These are phyloP conservation scores for Lophius piscatorius DNA, from an alignment of 2,113 vertebrate species.

Conservation along the genomic window DNA sequence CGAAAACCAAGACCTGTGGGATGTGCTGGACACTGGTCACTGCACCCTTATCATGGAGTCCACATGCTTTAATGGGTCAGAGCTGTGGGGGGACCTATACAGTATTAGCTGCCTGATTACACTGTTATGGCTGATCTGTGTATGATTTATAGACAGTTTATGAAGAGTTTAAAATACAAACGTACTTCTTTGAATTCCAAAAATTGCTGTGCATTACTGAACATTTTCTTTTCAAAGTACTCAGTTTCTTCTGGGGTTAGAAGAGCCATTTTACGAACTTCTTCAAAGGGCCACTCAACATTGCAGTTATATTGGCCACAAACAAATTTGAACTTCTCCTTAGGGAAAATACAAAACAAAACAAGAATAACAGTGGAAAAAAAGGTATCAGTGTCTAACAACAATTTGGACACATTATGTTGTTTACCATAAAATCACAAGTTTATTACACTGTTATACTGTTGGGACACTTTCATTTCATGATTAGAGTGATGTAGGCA, in stretches of 20 bases:
- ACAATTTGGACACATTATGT: neutral
- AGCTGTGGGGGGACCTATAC: neutral
- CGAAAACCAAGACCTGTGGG: too few relatives aligned
- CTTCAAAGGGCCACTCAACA: constrained; percentile 30
- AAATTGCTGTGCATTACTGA: neutral
- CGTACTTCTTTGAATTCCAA: constrained; percentile 19
- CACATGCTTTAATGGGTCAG: too few relatives aligned
- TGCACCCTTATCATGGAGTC: too few relatives aligned
- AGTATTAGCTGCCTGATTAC: neutral
- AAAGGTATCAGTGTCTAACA: neutral
- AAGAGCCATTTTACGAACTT: constrained; percentile 57
- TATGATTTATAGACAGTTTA: neutral
- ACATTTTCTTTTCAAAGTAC: constrained; percentile 33
- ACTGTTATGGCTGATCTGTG: neutral
- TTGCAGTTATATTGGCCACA: constrained; percentile 23
- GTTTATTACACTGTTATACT: too few relatives aligned
- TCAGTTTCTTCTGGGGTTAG: constrained; percentile 21
- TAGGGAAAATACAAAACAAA: neutral
- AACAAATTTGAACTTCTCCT: constrained; percentile 31
- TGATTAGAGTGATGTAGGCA: neutral
- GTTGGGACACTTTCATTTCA: too few relatives aligned
- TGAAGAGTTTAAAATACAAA: neutral
- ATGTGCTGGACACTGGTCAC: too few relatives aligned
- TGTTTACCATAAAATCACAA: too few relatives aligned
- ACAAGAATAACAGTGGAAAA: neutral